A percentile compares a stretch with the other conserved stretches of the same genome.
Evolutionary conservation across 37 sponge, comb jelly and placozoan genomes (phyloP).

Genomic region (Corticium candelabrum): DNA sequence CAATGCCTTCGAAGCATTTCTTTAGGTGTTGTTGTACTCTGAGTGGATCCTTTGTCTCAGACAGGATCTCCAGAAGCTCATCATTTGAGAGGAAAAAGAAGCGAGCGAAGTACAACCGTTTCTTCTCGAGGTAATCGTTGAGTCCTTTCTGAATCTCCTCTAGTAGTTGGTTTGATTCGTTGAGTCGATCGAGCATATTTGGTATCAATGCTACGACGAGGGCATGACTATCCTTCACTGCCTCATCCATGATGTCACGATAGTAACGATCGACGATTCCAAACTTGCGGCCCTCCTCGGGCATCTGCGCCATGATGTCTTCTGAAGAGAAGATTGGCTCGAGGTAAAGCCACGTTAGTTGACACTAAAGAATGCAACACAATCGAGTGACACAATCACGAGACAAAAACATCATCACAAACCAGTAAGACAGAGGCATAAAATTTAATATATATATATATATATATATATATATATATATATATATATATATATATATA

Average conservation of each 20-base stretch:
- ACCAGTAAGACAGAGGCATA: constrained; percentile 1
- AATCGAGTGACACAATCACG: background rate
- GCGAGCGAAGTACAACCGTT: constrained; percentile 88
- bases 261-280: constrained; percentile 83
- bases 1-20: constrained; percentile 96
- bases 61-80: constrained; percentile 88
- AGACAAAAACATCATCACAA: background rate
- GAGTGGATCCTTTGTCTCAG: constrained; percentile 92
- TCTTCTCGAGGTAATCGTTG: constrained; percentile 96
- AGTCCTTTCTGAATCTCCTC: constrained; percentile 97
- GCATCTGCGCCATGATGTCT: constrained; percentile 99
- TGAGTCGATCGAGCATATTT: constrained; percentile 67
- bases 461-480: constrained; percentile 15
- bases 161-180: constrained; percentile 75
- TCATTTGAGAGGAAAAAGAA: constrained; percentile 95
- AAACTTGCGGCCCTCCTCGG: constrained; percentile 96
- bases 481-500: background rate
- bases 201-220: constrained; percentile 62
- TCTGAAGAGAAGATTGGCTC: constrained; percentile 96
- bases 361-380: constrained; percentile 32
- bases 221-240: constrained; percentile 74
- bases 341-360: constrained; percentile 94
- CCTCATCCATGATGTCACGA: constrained; percentile 79
- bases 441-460: constrained; percentile 1
- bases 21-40: constrained; percentile 92